Conservation (phyloP, 2,113 vertebrate genomes). For the Perca fluviatilis region DNA sequence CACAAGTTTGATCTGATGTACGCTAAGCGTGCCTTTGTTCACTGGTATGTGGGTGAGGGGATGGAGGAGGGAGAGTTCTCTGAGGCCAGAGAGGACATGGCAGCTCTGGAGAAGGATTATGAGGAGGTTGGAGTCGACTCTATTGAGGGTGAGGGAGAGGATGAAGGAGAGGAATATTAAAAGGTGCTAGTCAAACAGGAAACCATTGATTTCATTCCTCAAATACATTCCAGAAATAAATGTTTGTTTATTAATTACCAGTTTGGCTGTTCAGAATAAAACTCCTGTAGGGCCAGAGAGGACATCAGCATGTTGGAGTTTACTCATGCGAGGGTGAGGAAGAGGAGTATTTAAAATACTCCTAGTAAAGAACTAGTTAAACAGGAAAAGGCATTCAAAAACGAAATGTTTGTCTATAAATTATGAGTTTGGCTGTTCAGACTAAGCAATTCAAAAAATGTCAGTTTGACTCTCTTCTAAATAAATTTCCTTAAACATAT, state of each 20-base stretch:
- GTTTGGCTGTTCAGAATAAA: slow-evolving; percentile 41
- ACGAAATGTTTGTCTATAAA: not conserved
- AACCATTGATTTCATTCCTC: slow-evolving; percentile 17
- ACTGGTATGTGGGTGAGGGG: slow-evolving; percentile 90
- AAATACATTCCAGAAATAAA: slow-evolving; percentile 52
- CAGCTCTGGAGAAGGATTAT: slow-evolving; percentile 86
- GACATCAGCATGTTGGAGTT: not conserved
- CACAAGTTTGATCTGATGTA: slow-evolving; percentile 90
- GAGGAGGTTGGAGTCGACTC: slow-evolving; percentile 90
- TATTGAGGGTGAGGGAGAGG: slow-evolving; percentile 90
- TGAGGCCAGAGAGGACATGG: slow-evolving; percentile 88
- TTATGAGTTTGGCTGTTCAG: not conserved
- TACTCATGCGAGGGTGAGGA: not conserved
- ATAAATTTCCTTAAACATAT: slow-evolving; percentile 51
- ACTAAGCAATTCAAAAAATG: not conserved
- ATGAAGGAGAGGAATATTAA: slow-evolving; percentile 86
- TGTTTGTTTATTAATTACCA: slow-evolving; percentile 14
- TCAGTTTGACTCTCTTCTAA: slow-evolving; percentile 42
- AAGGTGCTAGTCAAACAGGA: slow-evolving; percentile 14
- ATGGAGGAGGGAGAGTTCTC: slow-evolving; percentile 91
- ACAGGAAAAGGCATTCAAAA: not conserved
- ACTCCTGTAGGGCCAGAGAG: not conserved
- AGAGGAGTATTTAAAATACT: not conserved
- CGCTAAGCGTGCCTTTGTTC: slow-evolving; percentile 87
- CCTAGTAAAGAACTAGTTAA: not conserved